Evolutionary conservation across 2,113 vertebrate genomes (phyloP).

Genomic region (Nyctibius bracteatus): DNA sequence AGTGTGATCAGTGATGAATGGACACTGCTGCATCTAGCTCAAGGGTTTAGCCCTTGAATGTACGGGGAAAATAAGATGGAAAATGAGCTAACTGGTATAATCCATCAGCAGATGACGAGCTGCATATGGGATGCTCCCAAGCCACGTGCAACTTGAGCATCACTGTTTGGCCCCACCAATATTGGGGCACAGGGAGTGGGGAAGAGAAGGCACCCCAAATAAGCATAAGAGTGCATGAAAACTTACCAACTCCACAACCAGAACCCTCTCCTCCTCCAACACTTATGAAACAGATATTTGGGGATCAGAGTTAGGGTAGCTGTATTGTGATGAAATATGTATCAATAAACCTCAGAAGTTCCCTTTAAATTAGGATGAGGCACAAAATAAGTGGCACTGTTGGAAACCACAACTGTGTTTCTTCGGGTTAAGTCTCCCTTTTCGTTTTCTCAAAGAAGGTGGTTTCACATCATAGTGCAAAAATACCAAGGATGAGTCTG

Average conservation of each 20-base stretch:
- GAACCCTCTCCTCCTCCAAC: not conserved
- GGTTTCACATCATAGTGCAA: not conserved
- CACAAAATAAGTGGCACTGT: not conserved
- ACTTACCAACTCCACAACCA: not conserved
- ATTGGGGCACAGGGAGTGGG: not conserved
- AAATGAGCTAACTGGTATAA: not conserved
- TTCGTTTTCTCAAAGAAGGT: not conserved
- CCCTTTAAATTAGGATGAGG: not conserved
- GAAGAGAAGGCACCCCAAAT: not conserved
- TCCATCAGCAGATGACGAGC: not conserved
- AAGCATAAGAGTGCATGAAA: not conserved
- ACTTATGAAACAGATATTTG: not conserved
- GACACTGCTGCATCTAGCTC: not conserved
- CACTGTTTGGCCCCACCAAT: not conserved
- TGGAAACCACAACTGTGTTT: not conserved
- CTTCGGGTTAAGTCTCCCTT: not conserved
- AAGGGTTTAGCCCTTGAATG: not conserved
- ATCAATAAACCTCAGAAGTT: not conserved
- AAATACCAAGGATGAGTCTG: not conserved
- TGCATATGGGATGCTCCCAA: not conserved
- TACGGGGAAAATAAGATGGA: not conserved
- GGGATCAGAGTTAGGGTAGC: not conserved
- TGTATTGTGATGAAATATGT: not conserved
- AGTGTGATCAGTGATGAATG: not conserved
- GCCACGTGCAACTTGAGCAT: accelerated